Conservation (phyloP, 2,113 vertebrate species). For the Paracanthobrama guichenoti region DNA sequence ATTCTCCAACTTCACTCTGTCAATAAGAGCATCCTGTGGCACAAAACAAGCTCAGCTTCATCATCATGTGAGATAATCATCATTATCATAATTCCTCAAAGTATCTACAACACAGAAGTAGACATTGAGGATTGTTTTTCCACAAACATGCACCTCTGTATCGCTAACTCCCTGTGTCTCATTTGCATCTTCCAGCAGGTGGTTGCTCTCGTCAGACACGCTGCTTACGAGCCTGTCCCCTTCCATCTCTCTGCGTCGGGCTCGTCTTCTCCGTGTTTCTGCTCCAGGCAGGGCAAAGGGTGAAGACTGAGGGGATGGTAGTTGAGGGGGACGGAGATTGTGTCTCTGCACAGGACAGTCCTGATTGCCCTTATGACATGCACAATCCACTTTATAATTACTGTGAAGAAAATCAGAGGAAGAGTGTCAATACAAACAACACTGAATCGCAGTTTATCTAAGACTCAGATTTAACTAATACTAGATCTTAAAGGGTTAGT, state of each 20-base stretch:
- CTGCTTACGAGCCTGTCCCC: conserved; percentile 75
- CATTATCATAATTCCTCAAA: background rate
- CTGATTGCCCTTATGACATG: conserved; percentile 96
- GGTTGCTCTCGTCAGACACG: conserved; percentile 75
- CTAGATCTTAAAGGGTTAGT: too few relatives aligned
- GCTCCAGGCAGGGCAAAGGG: conserved; percentile 82
- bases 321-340: conserved; percentile 86
- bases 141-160: conserved; percentile 79
- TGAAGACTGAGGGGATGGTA: conserved; percentile 78
- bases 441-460: background rate
- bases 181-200: conserved; percentile 79
- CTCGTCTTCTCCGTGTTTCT: conserved; percentile 91
- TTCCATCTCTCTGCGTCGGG: conserved; percentile 88
- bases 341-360: conserved; percentile 98
- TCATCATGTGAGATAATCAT: background rate
- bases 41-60: background rate
- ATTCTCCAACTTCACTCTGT: conserved; percentile 75
- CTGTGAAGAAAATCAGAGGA: conserved; percentile 66
- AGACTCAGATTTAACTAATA: too few relatives aligned
- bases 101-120: background rate
- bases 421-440: background rate
- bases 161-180: conserved; percentile 79
- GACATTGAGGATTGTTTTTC: background rate
- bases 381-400: conserved; percentile 99
- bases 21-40: conserved; percentile 68